Conservation (phyloP, 2,888 invertebrate genomes). For the Lycaena phlaeas region DNA sequence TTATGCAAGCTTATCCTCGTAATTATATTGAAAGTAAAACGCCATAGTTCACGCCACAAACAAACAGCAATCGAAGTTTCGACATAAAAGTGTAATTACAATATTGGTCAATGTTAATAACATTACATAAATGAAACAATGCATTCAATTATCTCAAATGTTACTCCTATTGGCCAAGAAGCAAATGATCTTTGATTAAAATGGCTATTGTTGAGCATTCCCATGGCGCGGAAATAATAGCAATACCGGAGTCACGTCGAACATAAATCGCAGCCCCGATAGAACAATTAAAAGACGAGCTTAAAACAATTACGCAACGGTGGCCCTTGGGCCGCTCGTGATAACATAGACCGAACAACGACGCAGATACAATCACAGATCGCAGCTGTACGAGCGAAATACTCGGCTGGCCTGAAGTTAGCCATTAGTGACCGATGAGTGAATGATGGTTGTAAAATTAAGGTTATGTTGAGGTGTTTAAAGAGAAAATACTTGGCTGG, state of each 20-base stretch:
- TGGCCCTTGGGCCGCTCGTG: constrained; percentile 59
- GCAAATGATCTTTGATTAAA: constrained; percentile 52
- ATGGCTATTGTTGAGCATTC: constrained; percentile 51
- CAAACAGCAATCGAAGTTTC: constrained; percentile 16
- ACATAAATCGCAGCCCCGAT: constrained; percentile 65
- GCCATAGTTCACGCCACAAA: no score
- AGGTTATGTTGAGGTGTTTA: no score
- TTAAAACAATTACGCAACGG: constrained; percentile 71
- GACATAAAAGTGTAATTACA: constrained; percentile 14
- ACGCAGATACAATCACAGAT: constrained; percentile 7
- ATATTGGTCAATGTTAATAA: constrained; percentile 8
- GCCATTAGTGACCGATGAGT: no score
- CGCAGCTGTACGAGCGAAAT: background rate
- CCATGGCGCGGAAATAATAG: constrained; percentile 63
- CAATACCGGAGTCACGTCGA: constrained; percentile 67
- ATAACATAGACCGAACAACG: constrained; percentile 29
- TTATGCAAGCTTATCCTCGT: no score
- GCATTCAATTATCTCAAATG: constrained; percentile 27
- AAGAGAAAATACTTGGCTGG: no score
- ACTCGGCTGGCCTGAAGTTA: no score
- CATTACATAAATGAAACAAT: constrained; percentile 23
- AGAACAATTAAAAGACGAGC: constrained; percentile 72
- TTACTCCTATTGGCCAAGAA: constrained; percentile 36
- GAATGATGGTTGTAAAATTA: no score
- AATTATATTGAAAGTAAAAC: no score